Evolutionary conservation across 1,140 invertebrate genomes (phyloP).

Genomic region (Gryon sp.): DNA sequence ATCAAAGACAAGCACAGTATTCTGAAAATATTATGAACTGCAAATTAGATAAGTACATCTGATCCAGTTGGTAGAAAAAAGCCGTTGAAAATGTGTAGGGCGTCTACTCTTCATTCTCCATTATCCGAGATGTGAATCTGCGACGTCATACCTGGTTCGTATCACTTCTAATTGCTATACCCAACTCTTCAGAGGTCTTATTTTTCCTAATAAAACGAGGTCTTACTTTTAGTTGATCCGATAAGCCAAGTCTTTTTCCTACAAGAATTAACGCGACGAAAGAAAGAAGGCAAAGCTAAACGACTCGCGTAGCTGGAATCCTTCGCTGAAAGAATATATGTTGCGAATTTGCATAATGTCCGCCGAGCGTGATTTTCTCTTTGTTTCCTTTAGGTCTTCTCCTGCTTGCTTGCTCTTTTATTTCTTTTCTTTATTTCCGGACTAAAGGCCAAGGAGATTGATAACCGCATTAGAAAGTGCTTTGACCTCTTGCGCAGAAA

Average conservation of each 20-base stretch:
- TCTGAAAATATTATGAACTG: too few relatives aligned
- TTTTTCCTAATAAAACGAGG: constrained; percentile 60
- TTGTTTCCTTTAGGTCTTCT: constrained; percentile 43
- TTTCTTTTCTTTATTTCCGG: constrained; percentile 33
- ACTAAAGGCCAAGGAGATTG: constrained; percentile 36
- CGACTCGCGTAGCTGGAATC: constrained; percentile 54
- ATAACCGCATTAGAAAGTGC: constrained; percentile 59
- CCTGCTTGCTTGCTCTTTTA: constrained; percentile 8
- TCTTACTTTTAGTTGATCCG: constrained; percentile 52
- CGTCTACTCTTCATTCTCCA: constrained; percentile 30
- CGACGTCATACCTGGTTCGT: constrained; percentile 5
- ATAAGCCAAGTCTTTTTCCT: constrained; percentile 54
- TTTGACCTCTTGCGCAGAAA: constrained; percentile 42
- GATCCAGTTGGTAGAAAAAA: not conserved
- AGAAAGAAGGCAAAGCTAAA: constrained; percentile 51
- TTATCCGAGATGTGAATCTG: constrained; percentile 13
- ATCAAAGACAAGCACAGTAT: too few relatives aligned
- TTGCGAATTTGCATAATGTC: constrained; percentile 64
- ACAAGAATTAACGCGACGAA: constrained; percentile 60
- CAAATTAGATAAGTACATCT: too few relatives aligned
- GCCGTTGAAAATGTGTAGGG: not conserved
- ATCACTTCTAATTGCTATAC: constrained; percentile 37
- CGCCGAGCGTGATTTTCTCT: constrained; percentile 49
- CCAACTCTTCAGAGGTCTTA: constrained; percentile 21
- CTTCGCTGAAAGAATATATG: constrained; percentile 60